These are phyloP conservation scores for Threskiornis aethiopicus DNA, from an alignment of 2,797 vertebrate genomes.

Conservation along the genomic window DNA sequence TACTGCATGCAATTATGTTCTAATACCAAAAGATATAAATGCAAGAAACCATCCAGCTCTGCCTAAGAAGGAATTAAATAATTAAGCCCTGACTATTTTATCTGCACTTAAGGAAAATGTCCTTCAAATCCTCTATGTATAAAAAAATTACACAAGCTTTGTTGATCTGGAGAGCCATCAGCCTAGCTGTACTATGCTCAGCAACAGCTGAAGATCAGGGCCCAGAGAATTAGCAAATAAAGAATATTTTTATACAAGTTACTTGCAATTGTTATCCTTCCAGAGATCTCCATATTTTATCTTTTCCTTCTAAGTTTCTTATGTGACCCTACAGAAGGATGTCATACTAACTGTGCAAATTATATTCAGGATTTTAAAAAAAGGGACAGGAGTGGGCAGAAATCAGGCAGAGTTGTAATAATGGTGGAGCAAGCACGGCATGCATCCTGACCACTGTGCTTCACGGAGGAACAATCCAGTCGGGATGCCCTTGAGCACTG, in stretches of 20 bases:
- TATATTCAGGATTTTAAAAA: not conserved
- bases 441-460: not conserved
- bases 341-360: not conserved
- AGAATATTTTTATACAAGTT: not conserved
- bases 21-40: not conserved
- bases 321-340: not conserved
- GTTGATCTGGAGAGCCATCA: not conserved
- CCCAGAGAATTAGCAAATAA: not conserved
- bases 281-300: not conserved
- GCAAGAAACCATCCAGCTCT: not conserved
- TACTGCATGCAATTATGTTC: not conserved
- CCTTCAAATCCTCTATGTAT: not conserved
- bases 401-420: not conserved
- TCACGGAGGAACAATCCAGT: not conserved
- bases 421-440: not conserved
- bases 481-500: not conserved
- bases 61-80: not conserved
- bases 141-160: not conserved
- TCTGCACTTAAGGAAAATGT: not conserved
- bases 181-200: not conserved
- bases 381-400: not conserved
- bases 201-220: not conserved
- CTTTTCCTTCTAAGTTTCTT: not conserved
- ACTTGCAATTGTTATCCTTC: not conserved
- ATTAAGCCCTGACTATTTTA: not conserved